Evolutionary conservation across 2,888 invertebrate genomes (phyloP), one percentile per base, ranked within the genome.

Genomic region (Augiades crinisus): DNA sequence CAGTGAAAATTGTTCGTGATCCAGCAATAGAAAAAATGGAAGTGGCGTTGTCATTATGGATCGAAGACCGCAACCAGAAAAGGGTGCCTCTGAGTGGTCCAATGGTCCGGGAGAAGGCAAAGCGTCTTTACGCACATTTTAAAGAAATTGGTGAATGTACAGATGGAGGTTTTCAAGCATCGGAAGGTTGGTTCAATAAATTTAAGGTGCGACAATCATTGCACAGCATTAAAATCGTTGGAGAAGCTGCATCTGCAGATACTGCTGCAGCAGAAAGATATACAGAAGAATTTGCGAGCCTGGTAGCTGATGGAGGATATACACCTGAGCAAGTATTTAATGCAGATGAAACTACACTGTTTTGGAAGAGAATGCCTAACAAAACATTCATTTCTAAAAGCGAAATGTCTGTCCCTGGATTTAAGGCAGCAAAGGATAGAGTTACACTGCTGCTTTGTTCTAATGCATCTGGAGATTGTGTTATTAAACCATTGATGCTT

Each of bases 241-340:
- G 56, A 57, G 60, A 58, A 57, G 53, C 60, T 12, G 55, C 57
- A 57, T 58, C 55, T 54, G 58, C 61, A 56, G 62, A 60, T 40
- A 58, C 56, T 58, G 58, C 56, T 52, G 59, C 60, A 60, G 61
- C 62, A 51, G 57, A 47, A 55, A 8, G 43, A 54, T 61, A 59
- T 59, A 55, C 61, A 56, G 56, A 61, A 58, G 56, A 60, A 55
- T 62, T 60, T 59, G 55, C 58, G 31, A 59, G 60, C 45, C 46
- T 57, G 17, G 43, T 58, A 44, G 45, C 50, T 51, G 41, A 31
- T 54, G 60, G 58, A 56, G 56, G 58, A 58, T 62, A 55, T 24
- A 58, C 33, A 54, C 57, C 59, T 58, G 57, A 59, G 47, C 57
- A 64, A 62, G 60, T 60, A 57, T 56, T 63, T 57, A 63, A 60